Evolutionary conservation across 1,140 invertebrate genomes (phyloP).

Genomic region (Sitobion miscanthi): DNA sequence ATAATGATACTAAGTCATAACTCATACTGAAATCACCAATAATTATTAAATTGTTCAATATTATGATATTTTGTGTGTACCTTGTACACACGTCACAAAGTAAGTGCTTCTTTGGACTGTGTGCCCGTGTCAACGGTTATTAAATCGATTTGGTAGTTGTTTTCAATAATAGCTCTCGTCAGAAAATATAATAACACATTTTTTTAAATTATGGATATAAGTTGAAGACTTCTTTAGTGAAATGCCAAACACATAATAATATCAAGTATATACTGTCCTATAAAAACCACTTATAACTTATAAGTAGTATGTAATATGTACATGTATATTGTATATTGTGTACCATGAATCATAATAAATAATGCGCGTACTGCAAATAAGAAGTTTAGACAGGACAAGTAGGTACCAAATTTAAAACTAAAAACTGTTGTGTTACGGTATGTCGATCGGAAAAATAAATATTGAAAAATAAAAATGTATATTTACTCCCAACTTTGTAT

Average conservation of each 20-base stretch:
- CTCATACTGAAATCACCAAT: neutral
- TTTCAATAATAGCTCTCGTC: neutral
- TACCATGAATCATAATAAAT: too few relatives aligned
- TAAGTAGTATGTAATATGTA: neutral
- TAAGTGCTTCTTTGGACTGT: neutral
- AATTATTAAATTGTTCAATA: neutral
- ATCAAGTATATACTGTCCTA: neutral
- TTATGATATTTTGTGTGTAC: neutral
- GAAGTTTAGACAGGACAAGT: neutral
- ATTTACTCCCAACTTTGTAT: neutral
- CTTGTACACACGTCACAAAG: neutral
- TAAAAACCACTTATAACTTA: neutral
- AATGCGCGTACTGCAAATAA: neutral
- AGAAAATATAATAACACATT: neutral
- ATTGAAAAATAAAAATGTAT: neutral
- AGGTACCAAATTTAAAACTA: neutral
- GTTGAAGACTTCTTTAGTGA: neutral
- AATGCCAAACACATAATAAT: neutral
- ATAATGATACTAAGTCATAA: too few relatives aligned
- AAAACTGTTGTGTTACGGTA: neutral
- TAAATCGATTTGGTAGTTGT: neutral
- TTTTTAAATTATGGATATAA: neutral
- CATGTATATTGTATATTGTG: too few relatives aligned
- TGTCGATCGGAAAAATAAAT: neutral
- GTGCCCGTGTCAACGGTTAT: neutral